Evolutionary conservation across 1,140 invertebrate genomes (phyloP), one percentile per base, ranked within the genome.

Genomic region (Phortica variegata): DNA sequence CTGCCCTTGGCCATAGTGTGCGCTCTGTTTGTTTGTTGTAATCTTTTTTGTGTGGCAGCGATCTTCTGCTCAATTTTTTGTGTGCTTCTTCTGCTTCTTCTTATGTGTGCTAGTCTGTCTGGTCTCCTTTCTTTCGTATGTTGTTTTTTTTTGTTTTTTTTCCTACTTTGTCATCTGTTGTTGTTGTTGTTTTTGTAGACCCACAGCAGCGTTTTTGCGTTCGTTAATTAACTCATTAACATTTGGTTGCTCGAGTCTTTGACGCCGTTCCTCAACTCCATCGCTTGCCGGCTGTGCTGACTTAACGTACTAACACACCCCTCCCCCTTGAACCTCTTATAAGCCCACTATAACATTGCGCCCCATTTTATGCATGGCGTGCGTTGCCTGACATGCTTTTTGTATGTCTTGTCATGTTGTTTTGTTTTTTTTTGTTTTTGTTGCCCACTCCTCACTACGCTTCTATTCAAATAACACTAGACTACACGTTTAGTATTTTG

Each of bases 151-250:
- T 38, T 19, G 13, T 19, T 16, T 16, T 42, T 7, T 18, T 26
- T 42, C n/a, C n/a, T n/a, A n/a, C n/a, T n/a, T n/a, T n/a, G n/a
- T n/a, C n/a, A n/a, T n/a, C n/a, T n/a, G 18, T 26, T 39, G 15
- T 54, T 50, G 32, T 53, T 47, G 36, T 47, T 38, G 50, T 15
- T 57, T 41, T 34, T 48, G 43, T 29, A 45, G 60, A 68, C 62
- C 56, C 45, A 65, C 60, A 65, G 59, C 60, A 56, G 23, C 52
- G 60, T 44, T 52, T 57, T 54, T 61, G 60, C 52, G 44, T 52
- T 45, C 23, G 54, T 65, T 73, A 73, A 73, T 73, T 70, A 73
- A 73, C 69, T 65, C 62, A 68, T 73, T 73, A 71, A 69, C 54
- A 55, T 55, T 55, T 46, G 26, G 21, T 43, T 52, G n/a, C n/a